phyloP scores from a whole-genome alignment of 2,888 invertebrate genomes.

The Luperina nickerlii region DNA sequence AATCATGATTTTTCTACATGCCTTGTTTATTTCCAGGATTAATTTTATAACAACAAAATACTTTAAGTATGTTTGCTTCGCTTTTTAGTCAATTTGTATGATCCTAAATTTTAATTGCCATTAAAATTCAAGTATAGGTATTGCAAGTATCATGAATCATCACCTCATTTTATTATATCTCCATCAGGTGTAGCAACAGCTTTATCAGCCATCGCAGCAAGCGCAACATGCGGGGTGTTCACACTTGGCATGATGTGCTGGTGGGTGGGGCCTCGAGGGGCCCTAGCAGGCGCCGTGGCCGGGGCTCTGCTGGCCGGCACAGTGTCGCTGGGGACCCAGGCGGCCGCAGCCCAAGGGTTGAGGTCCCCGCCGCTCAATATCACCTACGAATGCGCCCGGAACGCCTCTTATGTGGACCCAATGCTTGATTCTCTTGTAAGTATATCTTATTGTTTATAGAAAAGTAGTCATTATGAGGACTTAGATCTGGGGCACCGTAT shows the following conservation, averaged over 20 bases:
- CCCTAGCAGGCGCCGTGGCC: slow-evolving; percentile 89
- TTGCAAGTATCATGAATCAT: not conserved
- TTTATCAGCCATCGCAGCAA: slow-evolving; percentile 95
- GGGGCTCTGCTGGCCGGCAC: slow-evolving; percentile 86
- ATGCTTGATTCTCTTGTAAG: slow-evolving; percentile 82
- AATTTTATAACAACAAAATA: not conserved
- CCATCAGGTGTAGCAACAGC: slow-evolving; percentile 91
- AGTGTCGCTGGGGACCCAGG: slow-evolving; percentile 89
- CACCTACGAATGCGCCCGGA: slow-evolving; percentile 74
- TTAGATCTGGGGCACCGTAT: not conserved
- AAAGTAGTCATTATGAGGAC: not conserved
- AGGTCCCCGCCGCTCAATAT: slow-evolving; percentile 86
- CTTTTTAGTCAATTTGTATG: not conserved
- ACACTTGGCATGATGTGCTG: slow-evolving; percentile 95
- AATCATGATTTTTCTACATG: not conserved
- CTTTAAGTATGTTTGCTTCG: not conserved
- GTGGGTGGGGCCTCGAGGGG: slow-evolving; percentile 93
- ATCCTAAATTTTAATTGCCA: not conserved
- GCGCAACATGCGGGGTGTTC: slow-evolving; percentile 95
- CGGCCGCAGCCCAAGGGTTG: slow-evolving; percentile 91
- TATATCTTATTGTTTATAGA: slow-evolving; percentile 11
- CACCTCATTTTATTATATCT: not conserved
- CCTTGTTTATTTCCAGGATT: not conserved
- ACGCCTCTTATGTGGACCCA: slow-evolving; percentile 74
- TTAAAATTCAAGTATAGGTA: not conserved